Conservation (phyloP, 2,113 vertebrate species). For the Rhabdornis inornatus region DNA sequence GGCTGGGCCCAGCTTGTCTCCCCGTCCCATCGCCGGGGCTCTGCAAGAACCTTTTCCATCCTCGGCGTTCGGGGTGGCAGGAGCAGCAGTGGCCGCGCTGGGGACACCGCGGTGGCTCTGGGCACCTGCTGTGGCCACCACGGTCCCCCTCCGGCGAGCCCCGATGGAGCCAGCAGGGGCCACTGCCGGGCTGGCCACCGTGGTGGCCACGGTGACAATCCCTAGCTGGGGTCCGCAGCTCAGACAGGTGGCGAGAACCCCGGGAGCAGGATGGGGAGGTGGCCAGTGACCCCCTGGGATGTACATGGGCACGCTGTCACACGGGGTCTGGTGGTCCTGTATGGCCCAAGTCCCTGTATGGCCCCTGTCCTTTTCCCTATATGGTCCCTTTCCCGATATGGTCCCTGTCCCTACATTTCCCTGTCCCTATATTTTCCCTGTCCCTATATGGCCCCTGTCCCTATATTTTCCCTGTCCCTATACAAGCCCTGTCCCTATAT, state of each 20-base stretch:
- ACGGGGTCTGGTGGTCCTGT: accelerated
- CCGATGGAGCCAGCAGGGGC: accelerated
- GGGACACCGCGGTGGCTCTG: accelerated
- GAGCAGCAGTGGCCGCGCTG: accelerated
- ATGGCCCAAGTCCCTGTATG: too few relatives aligned
- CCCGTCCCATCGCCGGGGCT: neutral
- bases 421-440: too few relatives aligned
- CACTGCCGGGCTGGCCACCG: neutral
- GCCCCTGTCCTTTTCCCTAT: too few relatives aligned
- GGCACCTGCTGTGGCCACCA: neutral
- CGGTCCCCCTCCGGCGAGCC: accelerated
- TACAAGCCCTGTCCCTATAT: neutral
- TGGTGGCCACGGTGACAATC: accelerated
- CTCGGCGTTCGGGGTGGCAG: neutral
- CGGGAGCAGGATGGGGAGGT: accelerated
- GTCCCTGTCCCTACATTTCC: too few relatives aligned
- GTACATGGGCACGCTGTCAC: accelerated
- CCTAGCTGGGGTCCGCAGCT: neutral
- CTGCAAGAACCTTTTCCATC: neutral
- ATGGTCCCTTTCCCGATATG: too few relatives aligned
- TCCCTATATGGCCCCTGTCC: too few relatives aligned
- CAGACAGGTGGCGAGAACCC: neutral
- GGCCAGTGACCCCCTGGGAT: neutral
- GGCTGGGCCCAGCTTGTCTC: constrained; percentile 6
- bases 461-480: too few relatives aligned